Evolutionary conservation across 2,888 invertebrate genomes (phyloP), one percentile per base, ranked within the genome.

Genomic region (Cephus spinipes): DNA sequence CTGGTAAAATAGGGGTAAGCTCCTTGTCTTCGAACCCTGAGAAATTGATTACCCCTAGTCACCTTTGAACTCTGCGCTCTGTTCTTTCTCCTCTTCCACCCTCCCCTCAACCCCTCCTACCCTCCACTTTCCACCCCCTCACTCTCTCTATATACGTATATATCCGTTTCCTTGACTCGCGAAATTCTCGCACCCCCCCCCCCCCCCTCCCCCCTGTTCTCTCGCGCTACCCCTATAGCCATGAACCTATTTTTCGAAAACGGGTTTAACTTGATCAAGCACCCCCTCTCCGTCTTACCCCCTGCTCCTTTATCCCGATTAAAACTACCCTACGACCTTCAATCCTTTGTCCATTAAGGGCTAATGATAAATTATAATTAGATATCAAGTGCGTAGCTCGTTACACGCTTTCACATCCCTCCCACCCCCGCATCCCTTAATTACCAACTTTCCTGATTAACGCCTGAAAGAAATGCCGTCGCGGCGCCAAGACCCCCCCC

Each of bases 41-140:
- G 76, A 81, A 81, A 84, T 85, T 81, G 85, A 79, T 83, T 81
- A 81, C 75, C 78, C 80, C 80, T 75, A 76, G 77, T 77, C 75
- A 74, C 77, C 79, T 82, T 82, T 78, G 79, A 79, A 78, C 75
- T 78, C 73, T 73, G 81, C 40, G 68, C 79, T 76, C 73, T 69
- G 69, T 35, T 34, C 55, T 68, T 40, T 71, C 71, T 40, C 77
- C 71, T 74, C 35, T 74, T 78, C 34, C 76, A 40, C 73, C 75
- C 32, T n/a, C 68, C 40, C 40, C 74, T 68, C 30, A 3, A 0
- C 32, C 32, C 34, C 68, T 40, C 30, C 0, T 55, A 34, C 11
- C 11, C 23, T 3, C 6, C 32, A 30, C 73, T n/a, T 36, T 40
- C 15, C 15, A 40, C 40, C 40, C 36, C 40, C 4, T 6, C 3